Base-by-base conservation (phyloP, 2,797 vertebrate species). In the Trichosurus vulpecula region DNA sequence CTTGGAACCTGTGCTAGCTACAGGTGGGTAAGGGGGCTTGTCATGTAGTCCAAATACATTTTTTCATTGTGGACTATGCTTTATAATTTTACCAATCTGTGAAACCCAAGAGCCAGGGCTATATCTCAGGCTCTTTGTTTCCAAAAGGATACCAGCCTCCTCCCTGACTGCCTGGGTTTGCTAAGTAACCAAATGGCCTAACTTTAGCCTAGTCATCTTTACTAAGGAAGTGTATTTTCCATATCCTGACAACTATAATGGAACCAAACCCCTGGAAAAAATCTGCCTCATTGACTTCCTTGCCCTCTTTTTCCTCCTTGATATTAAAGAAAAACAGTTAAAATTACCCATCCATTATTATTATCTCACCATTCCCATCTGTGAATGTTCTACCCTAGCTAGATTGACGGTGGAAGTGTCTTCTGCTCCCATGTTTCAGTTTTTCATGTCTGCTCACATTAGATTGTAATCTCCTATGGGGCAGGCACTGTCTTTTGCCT, bases 21-120 rank as follows among this genome's bases (percentile, higher is more conserved):
- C 96, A 97, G 96, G 96, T 97, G 95, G 93, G 90, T 57, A 53
- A 6, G 55, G 47, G 61, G 0, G 6, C 35, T 58, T 57, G 54
- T 94, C 93, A 41, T 55, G 93, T 91, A 57, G 2, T 29, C 93
- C 66, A 29, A 51, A 91, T 31, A 10, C 55, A 35, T n/a, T 30
- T n/a, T 54, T 95, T 81, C 51, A 4, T 25, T 74, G 27, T 58
- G 51, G 89, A 54, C 58, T 31, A 47, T 12, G 53, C 35, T 41
- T 89, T 31, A 1, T 30, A 55, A 56, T 91, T 94, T 74, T 27
- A 25, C 14, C 47, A 94, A 56, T 41, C 47, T 66, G 12, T 35
- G 53, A 11, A 55, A 53, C 91, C 58, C 58, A 14, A 91, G 52
- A 1, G n/a, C 52, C 53, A 16, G 57, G 30, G 51, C n/a, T 41